A percentile compares a stretch with the other conserved stretches of the same genome.
phyloP scores from a whole-genome alignment of 2,797 vertebrate species.

The Dendrocincla fuliginosa region DNA sequence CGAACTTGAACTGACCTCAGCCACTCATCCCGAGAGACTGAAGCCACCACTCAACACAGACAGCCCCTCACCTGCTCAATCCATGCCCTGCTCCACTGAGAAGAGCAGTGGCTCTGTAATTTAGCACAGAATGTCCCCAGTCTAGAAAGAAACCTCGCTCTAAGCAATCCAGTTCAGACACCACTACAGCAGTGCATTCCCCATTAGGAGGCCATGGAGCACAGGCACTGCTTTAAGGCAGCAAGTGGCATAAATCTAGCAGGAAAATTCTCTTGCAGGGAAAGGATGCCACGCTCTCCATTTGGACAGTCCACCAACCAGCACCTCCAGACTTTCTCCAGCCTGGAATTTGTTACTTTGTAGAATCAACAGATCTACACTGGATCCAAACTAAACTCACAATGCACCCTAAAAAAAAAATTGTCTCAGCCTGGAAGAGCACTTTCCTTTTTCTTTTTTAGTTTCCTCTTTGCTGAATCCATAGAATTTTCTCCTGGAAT shows the following conservation, averaged over 20 bases:
- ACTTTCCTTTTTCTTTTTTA: not conserved
- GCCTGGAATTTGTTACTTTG: not conserved
- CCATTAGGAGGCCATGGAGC: not conserved
- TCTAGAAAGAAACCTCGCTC: not conserved
- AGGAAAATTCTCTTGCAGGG: not conserved
- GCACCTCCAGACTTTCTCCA: not conserved
- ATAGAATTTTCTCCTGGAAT: not conserved
- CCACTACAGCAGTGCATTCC: not conserved
- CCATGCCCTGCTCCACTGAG: not conserved
- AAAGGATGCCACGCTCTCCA: not conserved
- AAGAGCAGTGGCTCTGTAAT: not conserved
- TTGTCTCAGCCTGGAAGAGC: too few species aligned
- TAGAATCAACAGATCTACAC: not conserved
- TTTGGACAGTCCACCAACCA: not conserved
- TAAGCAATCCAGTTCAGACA: not conserved
- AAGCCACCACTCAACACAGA: not conserved
- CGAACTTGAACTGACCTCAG: conserved; percentile 34
- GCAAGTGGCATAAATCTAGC: not conserved
- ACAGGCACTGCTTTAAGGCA: not conserved
- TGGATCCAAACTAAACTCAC: not conserved
- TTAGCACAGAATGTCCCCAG: not conserved
- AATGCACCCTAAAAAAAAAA: not conserved
- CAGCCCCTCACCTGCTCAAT: not conserved
- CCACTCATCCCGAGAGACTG: not conserved
- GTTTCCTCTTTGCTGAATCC: not conserved